Evolutionary conservation across 2,113 vertebrate species (phyloP), one percentile per base, ranked within the genome.

Genomic region (Apaloderma vittatum): DNA sequence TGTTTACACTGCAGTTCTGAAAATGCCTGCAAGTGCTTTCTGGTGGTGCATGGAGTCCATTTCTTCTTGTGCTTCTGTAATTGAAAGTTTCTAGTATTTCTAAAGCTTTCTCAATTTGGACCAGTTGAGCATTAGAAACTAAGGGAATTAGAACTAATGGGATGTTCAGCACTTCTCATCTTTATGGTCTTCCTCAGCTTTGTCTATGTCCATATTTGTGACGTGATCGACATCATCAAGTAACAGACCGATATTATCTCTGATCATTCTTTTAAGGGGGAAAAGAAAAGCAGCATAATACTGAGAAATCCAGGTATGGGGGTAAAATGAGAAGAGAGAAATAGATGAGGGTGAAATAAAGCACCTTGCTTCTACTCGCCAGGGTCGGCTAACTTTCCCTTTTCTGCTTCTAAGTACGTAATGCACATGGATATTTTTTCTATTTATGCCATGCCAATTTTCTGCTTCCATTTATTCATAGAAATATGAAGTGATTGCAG

Each of bases 391-490:
- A 37, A 43, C 5, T 52, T 90, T 72, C 32, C 5, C 17, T 77
- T 77, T 89, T 88, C 70, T 49, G 37, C 80, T 73, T 71, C 17
- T 58, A 80, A 86, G 73, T 63, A 32, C 26, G 15, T 77, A 77
- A 91, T 82, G 43, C 40, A 58, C 30, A 4, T 55, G 19, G 74
- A 66, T 48, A 10, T 91, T 83, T 87, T 91, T 52, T 61, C 73
- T 67, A 14, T 89, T 92, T 89, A 68, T 2, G 49, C 52, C 74
- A 84, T 23, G 57, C 5, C 46, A 49, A 84, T 96, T 94, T 96
- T 90, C 57, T 94, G 43, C 54, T 84, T 93, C n/a, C n/a, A 91
- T 93, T 88, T 94, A 29, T 84, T 40, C 23, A 62, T 15, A 82
- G 72, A 79, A 78, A 96, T 80, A 27, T 0, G 16, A 91, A 71